Evolutionary conservation across 2,888 invertebrate genomes (phyloP).

Genomic region (Synergus japonicus): DNA sequence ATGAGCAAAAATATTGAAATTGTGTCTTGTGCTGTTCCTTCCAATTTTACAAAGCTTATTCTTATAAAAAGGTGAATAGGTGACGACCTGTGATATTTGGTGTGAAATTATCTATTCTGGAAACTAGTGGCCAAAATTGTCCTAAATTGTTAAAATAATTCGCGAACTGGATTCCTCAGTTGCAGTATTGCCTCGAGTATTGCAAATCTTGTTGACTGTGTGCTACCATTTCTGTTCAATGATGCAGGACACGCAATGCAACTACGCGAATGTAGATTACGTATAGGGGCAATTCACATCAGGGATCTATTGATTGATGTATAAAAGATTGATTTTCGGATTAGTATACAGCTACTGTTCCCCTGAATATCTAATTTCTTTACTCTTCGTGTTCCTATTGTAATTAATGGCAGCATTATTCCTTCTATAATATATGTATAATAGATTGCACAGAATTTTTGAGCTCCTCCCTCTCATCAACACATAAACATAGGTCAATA

Average conservation of each 20-base stretch:
- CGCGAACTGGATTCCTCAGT: neutral
- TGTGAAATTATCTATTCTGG: neutral
- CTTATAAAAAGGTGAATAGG: neutral
- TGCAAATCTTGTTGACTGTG: conserved; percentile 32
- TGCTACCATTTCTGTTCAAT: conserved; percentile 16
- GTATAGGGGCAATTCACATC: neutral
- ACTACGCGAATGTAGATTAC: conserved; percentile 19
- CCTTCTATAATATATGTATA: too few species aligned
- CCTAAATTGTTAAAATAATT: conserved; percentile 9
- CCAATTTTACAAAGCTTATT: too few species aligned
- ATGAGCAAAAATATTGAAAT: neutral
- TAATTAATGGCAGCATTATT: too few species aligned
- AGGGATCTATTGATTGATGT: neutral
- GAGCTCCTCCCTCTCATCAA: neutral
- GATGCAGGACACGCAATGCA: conserved; percentile 24
- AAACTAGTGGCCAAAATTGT: conserved; percentile 13
- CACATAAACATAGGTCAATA: conserved; percentile 14
- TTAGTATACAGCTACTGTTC: neutral
- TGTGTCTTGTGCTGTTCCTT: too few species aligned
- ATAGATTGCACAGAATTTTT: too few species aligned
- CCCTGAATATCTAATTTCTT: neutral
- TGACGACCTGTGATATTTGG: too few species aligned
- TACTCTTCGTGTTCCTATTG: neutral
- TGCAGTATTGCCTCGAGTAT: neutral
- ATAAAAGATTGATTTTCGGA: neutral